Base-by-base conservation (phyloP, 2,113 vertebrate species). In the Amia ocellicauda region DNA sequence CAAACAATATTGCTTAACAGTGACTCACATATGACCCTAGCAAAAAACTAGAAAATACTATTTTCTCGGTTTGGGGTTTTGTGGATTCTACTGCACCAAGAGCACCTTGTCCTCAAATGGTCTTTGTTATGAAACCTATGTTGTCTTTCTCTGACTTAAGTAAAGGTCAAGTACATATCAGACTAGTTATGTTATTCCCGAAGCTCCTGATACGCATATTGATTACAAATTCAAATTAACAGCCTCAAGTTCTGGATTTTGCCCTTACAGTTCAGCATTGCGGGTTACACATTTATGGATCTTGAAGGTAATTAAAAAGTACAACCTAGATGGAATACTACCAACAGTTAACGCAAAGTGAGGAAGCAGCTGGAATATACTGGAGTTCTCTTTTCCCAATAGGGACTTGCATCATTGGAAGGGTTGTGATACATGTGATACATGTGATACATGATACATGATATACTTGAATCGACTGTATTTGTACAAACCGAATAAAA, bases 271-370 rank as follows among this genome's bases (percentile, higher is more conserved):
- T 22, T 58, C n/a, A 40, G 16, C 3, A 36, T 19, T 7, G 20
- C 9, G 22, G 19, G 31, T 58, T 41, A 41, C 28, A 57, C 17
- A 57, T n/a, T 29, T 58, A 31, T 56, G 28, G 23, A 56, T 55
- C 10, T 28, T 10, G 9, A 55, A 55, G 26, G 52, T 55, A 13
- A 55, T 27, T 13, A 55, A 55, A 55, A 27, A 22, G 19, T 52
- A 52, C 19, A 20, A 22, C n/a, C 19, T 52, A 7, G 31, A 36
- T 36, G 5, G 11, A 36, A 36, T 7, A 36, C 31, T 7, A 36
- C 11, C 31, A 36, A 36, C 31, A 36, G 31, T 36, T n/a, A n/a
- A n/a, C n/a, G 31, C 31, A 36, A 11, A 36, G 31, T 36, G 31
- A 36, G 31, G 11, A 11, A 36, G 31, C 31, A 36, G 5, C 31